Conservation (phyloP, 53 echinoderm and acorn worm genomes). For the Mesocentrotus franciscanus region DNA sequence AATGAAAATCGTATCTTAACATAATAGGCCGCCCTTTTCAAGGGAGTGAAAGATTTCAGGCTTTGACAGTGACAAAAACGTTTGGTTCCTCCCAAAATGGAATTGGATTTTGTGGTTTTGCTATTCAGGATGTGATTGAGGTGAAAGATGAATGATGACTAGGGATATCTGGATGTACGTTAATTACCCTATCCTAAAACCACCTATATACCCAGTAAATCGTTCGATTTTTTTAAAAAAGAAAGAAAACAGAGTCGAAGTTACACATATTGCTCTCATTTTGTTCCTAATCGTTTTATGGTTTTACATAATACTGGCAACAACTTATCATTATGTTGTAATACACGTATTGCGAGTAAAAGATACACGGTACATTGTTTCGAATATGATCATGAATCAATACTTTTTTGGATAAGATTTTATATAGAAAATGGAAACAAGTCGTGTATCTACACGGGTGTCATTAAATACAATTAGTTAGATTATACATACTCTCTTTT, state of each 20-base stretch:
- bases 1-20: neutral
- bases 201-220: neutral
- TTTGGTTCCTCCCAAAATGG: neutral
- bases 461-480: neutral
- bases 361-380: too few relatives aligned
- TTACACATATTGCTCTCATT: neutral
- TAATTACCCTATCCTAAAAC: slow-evolving; percentile 24
- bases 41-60: neutral
- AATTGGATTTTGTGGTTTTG: slow-evolving; percentile 45
- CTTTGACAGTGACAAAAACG: slow-evolving; percentile 16
- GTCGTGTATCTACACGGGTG: neutral
- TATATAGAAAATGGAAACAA: neutral
- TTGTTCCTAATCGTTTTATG: neutral
- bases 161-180: neutral
- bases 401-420: too few relatives aligned
- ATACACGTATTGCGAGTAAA: too few relatives aligned
- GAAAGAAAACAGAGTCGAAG: neutral
- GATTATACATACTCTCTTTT: neutral
- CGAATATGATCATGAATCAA: too few relatives aligned
- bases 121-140: neutral
- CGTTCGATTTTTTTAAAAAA: neutral
- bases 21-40: neutral
- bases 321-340: neutral
- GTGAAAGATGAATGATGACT: neutral
- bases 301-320: neutral